A percentile compares a stretch with the other conserved stretches of the same genome.
Evolutionary conservation across 1,140 invertebrate species (phyloP).

Genomic region (Drosophila sp.): DNA sequence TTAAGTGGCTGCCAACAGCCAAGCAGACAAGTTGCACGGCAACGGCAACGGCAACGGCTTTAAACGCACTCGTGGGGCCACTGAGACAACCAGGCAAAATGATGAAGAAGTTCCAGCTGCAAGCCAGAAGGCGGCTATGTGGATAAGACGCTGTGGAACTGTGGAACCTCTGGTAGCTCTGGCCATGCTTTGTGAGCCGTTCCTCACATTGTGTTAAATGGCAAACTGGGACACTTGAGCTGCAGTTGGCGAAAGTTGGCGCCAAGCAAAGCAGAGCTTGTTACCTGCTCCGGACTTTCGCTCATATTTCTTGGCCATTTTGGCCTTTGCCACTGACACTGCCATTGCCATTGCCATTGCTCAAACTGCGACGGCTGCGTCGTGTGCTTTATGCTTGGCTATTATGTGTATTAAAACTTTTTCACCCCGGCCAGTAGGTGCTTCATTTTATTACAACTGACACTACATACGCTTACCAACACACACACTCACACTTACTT

Average conservation of each 20-base stretch:
- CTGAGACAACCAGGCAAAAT: slow-evolving; percentile 61
- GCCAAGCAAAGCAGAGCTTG: slow-evolving; percentile 34
- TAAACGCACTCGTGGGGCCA: slow-evolving; percentile 75
- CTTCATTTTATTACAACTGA: slow-evolving; percentile 78
- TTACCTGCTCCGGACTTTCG: slow-evolving; percentile 31
- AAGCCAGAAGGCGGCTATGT: slow-evolving; percentile 17
- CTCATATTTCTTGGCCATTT: slow-evolving; percentile 70
- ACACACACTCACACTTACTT: slow-evolving; percentile 10
- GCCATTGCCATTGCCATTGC: slow-evolving; percentile 21
- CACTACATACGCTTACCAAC: slow-evolving; percentile 41
- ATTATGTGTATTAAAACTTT: slow-evolving; percentile 83
- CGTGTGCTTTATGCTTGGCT: slow-evolving; percentile 63
- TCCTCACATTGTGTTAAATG: slow-evolving; percentile 59
- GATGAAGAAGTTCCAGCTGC: slow-evolving; percentile 68
- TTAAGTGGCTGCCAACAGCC: slow-evolving; percentile 64
- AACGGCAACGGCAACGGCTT: slow-evolving; percentile 36
- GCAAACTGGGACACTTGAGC: slow-evolving; percentile 82
- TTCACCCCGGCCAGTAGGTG: slow-evolving; percentile 66
- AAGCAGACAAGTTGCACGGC: slow-evolving; percentile 17
- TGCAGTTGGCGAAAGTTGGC: slow-evolving; percentile 74
- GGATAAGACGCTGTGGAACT: slow-evolving; percentile 17
- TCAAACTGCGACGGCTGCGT: slow-evolving; percentile 42
- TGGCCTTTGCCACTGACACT: slow-evolving; percentile 32
- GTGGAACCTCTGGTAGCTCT: background rate
- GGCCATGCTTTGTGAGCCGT: background rate